Base-by-base conservation (phyloP, 1,140 invertebrate genomes). In the Oryzaephilus surinamensis region DNA sequence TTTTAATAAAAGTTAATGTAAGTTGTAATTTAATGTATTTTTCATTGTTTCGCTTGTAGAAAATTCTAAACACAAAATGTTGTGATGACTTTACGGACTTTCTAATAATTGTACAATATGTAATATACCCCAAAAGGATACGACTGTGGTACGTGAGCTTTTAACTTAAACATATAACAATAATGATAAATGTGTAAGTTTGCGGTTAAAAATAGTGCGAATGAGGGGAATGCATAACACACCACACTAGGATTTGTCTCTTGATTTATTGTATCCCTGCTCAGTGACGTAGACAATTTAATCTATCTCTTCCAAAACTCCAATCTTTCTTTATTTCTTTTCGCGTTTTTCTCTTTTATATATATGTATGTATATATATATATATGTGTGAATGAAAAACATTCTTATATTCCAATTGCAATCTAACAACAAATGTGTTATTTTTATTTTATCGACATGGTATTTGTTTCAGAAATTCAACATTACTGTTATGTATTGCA, bases 161-260 rank as follows among this genome's bases (percentile, higher is more conserved):
- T 38, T 18, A 15, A 11, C 24, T 15, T 20, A 28, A 38, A 11
- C 23, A n/a, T 24, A n/a, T 11, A 24, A 24, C 5, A 7, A 38
- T 38, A 38, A 32, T 38, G 36, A 38, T 38, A 38, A 38, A 38
- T 23, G 36, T 29, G 23, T 29, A 19, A 30, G 19, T 30, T 17
- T 15, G 5, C 21, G 17, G 27, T 21, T 38, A 38, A 38, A 24
- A 28, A 38, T 31, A 28, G 36, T 29, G 36, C 29, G 36, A 38
- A 38, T 38, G 36, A 38, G 36, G 8, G 36, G 36, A 38, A 38
- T 38, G 36, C 36, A 38, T 38, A 38, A 28, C 20, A 19, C 27
- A 21, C 14, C 20, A 19, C 27, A 21, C 14, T 30, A 38, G 36
- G 36, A 38, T 38, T 38, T 38, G 36, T 38, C 36, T 20, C 17